Conservation (phyloP, 2,113 vertebrate genomes). For the Poeciliopsis retropinna region DNA sequence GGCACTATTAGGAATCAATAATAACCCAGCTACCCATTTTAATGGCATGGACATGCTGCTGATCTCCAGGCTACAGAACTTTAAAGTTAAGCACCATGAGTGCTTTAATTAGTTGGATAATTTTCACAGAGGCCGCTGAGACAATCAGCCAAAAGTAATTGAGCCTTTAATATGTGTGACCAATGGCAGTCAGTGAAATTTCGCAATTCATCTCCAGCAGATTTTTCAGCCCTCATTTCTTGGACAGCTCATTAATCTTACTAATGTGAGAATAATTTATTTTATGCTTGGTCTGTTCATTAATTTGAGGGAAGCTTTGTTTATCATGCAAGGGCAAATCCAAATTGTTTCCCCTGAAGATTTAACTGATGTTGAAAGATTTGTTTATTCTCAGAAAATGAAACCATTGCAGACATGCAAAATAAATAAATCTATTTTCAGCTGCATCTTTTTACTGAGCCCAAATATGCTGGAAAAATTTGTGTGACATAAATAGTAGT, state of each 20-base stretch:
- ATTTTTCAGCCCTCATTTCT: conserved; percentile 50
- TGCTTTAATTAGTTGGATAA: conserved; percentile 49
- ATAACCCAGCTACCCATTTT: conserved; percentile 36
- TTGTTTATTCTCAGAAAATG: neutral
- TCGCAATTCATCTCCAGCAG: conserved; percentile 43
- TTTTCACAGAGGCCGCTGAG: conserved; percentile 44
- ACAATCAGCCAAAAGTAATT: conserved; percentile 57
- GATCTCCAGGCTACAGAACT: conserved; percentile 15
- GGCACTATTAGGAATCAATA: conserved; percentile 61
- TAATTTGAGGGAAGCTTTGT: conserved; percentile 25
- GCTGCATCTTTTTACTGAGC: conserved; percentile 1
- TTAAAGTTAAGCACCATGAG: conserved; percentile 23
- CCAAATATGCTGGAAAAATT: neutral
- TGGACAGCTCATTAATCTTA: conserved; percentile 46
- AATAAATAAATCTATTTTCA: conserved; percentile 1
- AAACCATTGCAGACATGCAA: neutral
- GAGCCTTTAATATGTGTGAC: conserved; percentile 48
- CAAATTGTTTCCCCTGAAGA: conserved; percentile 2
- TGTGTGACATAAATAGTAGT: conserved; percentile 9
- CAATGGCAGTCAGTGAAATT: conserved; percentile 59
- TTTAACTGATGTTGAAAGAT: neutral
- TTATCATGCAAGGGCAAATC: conserved; percentile 41
- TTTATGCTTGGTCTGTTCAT: conserved; percentile 33
- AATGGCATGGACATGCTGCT: conserved; percentile 21
- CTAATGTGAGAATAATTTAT: conserved; percentile 58